Evolutionary conservation across 1,140 invertebrate genomes (phyloP).

Genomic region (Drosophila obscura): DNA sequence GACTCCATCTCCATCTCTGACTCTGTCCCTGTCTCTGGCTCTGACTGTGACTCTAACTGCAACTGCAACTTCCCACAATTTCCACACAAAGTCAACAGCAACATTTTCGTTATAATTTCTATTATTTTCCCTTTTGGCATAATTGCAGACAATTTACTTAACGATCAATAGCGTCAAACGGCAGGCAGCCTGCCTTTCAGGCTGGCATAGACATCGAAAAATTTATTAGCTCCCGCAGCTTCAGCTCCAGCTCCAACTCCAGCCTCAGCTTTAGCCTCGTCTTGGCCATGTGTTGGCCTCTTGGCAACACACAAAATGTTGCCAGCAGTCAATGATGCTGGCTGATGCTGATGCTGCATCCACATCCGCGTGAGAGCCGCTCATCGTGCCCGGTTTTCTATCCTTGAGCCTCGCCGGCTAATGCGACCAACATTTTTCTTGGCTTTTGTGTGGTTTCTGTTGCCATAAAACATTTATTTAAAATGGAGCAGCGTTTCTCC

Average conservation of each 20-base stretch:
- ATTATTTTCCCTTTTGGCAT: slow-evolving; percentile 83
- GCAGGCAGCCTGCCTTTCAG: slow-evolving; percentile 60
- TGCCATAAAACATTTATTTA: slow-evolving; percentile 79
- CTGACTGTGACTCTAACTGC: background rate
- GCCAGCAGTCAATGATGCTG: slow-evolving; percentile 26
- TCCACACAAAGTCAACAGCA: slow-evolving; percentile 68
- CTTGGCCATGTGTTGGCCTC: slow-evolving; percentile 64
- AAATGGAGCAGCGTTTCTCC: slow-evolving; percentile 67
- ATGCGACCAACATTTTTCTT: slow-evolving; percentile 65
- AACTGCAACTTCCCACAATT: slow-evolving; percentile 62
- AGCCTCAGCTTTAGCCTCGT: slow-evolving; percentile 10
- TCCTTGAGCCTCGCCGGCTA: slow-evolving; percentile 66
- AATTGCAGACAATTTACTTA: slow-evolving; percentile 83
- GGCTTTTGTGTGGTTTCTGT: slow-evolving; percentile 47
- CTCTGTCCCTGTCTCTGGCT: slow-evolving; percentile 23
- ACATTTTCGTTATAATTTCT: slow-evolving; percentile 81
- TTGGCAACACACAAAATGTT: slow-evolving; percentile 48
- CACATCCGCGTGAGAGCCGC: slow-evolving; percentile 72
- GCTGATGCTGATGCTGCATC: slow-evolving; percentile 12
- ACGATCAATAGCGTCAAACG: slow-evolving; percentile 78
- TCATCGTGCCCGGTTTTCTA: slow-evolving; percentile 68
- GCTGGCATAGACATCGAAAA: slow-evolving; percentile 55
- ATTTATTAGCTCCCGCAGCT: slow-evolving; percentile 82
- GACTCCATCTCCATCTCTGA: background rate
- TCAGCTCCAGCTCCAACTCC: slow-evolving; percentile 23